Percentiles rank a stretch among this genome's conserved stretches.
phyloP scores from a whole-genome alignment of 2,113 vertebrate species.

The Platysternon megacephalum region DNA sequence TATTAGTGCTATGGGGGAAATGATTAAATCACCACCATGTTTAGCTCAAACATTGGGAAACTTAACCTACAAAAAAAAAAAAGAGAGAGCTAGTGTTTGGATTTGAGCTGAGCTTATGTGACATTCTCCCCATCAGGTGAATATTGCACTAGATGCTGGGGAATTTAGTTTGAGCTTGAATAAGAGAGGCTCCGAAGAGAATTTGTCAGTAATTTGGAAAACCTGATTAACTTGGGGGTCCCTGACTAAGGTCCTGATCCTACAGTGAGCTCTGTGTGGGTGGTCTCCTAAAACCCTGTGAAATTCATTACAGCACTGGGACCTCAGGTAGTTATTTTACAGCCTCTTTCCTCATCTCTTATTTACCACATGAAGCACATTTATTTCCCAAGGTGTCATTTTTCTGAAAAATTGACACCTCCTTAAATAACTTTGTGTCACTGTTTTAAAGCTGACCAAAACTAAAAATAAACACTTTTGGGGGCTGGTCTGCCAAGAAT shows the following conservation, averaged over 20 bases:
- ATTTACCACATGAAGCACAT: background rate
- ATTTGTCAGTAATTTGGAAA: background rate
- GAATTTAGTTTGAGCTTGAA: conserved; percentile 17
- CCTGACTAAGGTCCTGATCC: background rate
- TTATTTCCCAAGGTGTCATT: background rate
- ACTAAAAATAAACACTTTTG: background rate
- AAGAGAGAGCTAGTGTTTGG: background rate
- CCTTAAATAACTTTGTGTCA: background rate
- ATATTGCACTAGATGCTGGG: background rate
- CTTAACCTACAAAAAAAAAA: background rate
- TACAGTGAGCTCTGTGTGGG: background rate
- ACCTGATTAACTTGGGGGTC: background rate
- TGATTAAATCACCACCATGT: conserved; percentile 26
- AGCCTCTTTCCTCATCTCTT: background rate
- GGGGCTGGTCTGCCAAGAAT: accelerated
- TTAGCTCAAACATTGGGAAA: conserved; percentile 32
- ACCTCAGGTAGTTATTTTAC: background rate
- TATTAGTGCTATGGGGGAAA: conserved; percentile 21
- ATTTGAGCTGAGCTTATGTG: background rate
- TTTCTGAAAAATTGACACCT: background rate
- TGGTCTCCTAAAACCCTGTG: background rate
- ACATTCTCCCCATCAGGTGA: background rate
- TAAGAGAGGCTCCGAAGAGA: background rate
- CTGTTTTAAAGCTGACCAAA: background rate
- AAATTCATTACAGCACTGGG: background rate